Conservation (phyloP, 2,113 vertebrate genomes). For the Laterallus jamaicensis region DNA sequence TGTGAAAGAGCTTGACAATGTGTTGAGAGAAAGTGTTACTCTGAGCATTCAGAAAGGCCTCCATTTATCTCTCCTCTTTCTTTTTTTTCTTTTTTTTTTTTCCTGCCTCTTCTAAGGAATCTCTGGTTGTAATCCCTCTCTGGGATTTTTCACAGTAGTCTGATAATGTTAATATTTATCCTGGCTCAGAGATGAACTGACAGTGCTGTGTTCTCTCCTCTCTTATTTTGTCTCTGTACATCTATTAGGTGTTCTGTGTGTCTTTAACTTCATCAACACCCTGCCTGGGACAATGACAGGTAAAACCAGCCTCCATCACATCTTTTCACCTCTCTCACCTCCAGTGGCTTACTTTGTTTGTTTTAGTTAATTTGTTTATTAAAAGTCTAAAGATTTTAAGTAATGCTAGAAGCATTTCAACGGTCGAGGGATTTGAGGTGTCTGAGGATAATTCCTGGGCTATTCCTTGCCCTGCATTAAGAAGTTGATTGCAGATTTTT, state of each 20-base stretch:
- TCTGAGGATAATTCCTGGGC: background rate
- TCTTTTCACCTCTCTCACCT: background rate
- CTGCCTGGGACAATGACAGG: background rate
- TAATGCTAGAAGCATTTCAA: background rate
- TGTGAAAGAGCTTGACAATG: conserved; percentile 79
- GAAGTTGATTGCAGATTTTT: background rate
- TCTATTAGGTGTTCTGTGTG: conserved; percentile 33
- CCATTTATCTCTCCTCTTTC: conserved; percentile 67
- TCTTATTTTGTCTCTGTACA: conserved; percentile 42
- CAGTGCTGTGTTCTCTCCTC: conserved; percentile 17
- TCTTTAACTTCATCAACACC: background rate
- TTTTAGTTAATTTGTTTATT: background rate
- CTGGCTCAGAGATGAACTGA: conserved; percentile 70
- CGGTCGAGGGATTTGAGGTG: background rate
- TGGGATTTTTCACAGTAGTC: conserved; percentile 82
- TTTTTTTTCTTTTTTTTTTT: background rate
- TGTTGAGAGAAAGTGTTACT: conserved; percentile 83
- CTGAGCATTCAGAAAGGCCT: conserved; percentile 72
- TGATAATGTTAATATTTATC: conserved; percentile 88
- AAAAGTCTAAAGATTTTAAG: background rate
- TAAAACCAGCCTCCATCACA: background rate
- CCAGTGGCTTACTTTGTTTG: background rate
- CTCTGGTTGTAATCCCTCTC: conserved; percentile 77
- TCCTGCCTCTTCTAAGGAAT: conserved; percentile 73
- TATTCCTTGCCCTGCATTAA: background rate